These are phyloP conservation scores for Scarus forsteni DNA, from an alignment of 2,797 vertebrate species.

Conservation along the genomic window DNA sequence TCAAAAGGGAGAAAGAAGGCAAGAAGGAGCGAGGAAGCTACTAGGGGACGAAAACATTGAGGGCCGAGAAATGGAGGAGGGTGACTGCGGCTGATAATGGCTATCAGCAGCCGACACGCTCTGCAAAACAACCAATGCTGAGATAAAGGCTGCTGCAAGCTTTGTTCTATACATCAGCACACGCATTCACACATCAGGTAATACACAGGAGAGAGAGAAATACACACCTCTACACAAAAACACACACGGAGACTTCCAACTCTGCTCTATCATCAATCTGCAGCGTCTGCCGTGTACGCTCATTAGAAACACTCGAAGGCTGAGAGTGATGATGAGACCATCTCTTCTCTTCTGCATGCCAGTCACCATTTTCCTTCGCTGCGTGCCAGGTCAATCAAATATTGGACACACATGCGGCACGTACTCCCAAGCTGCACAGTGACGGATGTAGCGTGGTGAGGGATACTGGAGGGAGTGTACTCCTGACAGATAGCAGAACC, in stretches of 20 bases:
- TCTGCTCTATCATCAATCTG: slow-evolving; percentile 43
- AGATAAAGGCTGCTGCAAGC: slow-evolving; percentile 67
- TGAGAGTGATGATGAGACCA: slow-evolving; percentile 38
- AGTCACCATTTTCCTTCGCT: slow-evolving; percentile 43
- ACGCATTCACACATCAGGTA: slow-evolving; percentile 30
- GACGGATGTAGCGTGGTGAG: slow-evolving; percentile 47
- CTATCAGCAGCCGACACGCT: slow-evolving; percentile 70
- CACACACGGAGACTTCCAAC: not conserved
- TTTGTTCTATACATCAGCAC: slow-evolving; percentile 56
- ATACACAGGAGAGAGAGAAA: not conserved
- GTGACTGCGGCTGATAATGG: slow-evolving; percentile 68
- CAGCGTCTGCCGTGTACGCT: slow-evolving; percentile 35
- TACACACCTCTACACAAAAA: slow-evolving; percentile 5
- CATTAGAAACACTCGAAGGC: slow-evolving; percentile 41
- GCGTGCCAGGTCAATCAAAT: slow-evolving; percentile 45
- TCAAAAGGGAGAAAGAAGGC: slow-evolving; percentile 28
- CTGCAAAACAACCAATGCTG: slow-evolving; percentile 51
- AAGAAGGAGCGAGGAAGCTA: slow-evolving; percentile 15
- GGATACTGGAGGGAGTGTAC: slow-evolving; percentile 49
- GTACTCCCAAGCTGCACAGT: slow-evolving; percentile 32
- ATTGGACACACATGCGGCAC: slow-evolving; percentile 15
- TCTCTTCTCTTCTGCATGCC: slow-evolving; percentile 34
- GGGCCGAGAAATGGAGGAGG: slow-evolving; percentile 16
- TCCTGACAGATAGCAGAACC: slow-evolving; percentile 65
- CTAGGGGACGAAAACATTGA: slow-evolving; percentile 8